Percentiles rank a stretch among this genome's conserved stretches.
Conservation (phyloP, 2,113 vertebrate genomes). For the Coptodon rendalli region DNA sequence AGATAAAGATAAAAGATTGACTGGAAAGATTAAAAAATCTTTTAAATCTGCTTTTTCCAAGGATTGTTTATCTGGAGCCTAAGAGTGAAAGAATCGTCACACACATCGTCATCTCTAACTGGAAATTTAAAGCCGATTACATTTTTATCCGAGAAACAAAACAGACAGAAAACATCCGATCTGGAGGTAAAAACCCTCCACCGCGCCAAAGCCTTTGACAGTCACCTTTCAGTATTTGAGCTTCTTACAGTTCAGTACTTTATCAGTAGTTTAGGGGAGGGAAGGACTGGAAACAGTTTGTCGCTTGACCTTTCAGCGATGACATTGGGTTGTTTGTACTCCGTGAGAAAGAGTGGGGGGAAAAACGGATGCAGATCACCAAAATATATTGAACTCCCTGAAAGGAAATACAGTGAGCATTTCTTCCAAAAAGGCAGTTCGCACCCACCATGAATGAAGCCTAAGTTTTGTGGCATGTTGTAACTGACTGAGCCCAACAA, state of each 20-base stretch:
- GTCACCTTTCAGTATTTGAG: background rate
- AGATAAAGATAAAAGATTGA: background rate
- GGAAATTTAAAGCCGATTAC: background rate
- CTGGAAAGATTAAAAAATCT: accelerated
- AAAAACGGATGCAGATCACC: slow-evolving; percentile 24
- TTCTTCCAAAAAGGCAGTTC: slow-evolving; percentile 36
- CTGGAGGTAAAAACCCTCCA: background rate
- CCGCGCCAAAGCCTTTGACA: background rate
- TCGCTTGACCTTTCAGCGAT: slow-evolving; percentile 24
- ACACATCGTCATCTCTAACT: background rate
- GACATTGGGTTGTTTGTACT: slow-evolving; percentile 47
- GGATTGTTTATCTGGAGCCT: background rate
- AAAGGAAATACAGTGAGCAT: slow-evolving; percentile 55
- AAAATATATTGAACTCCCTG: slow-evolving; percentile 51
- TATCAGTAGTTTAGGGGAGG: slow-evolving; percentile 5
- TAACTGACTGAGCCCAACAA: slow-evolving; percentile 45
- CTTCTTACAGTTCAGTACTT: background rate
- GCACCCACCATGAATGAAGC: slow-evolving; percentile 49
- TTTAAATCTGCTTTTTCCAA: background rate
- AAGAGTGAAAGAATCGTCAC: background rate
- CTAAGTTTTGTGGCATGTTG: slow-evolving; percentile 50
- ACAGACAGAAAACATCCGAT: background rate
- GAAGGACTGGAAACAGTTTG: slow-evolving; percentile 20
- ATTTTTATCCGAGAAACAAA: background rate
- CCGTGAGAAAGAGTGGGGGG: background rate